phyloP scores from a whole-genome alignment of 1,140 invertebrate genomes.

The Drosophila yakuba region DNA sequence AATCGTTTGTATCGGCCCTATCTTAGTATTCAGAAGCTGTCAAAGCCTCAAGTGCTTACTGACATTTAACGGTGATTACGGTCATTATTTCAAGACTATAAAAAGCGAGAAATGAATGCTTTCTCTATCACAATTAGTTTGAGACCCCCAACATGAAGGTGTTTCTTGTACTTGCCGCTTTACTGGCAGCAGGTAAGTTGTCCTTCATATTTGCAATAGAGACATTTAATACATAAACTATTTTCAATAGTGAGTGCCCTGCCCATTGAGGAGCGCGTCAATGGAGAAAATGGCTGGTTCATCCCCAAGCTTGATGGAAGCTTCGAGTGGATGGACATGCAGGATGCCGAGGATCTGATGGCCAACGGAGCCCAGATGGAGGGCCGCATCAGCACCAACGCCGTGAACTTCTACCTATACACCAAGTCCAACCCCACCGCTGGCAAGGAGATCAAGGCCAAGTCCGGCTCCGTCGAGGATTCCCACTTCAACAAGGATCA shows the following conservation, averaged over 20 bases:
- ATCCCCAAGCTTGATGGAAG: constrained; percentile 46
- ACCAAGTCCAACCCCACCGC: constrained; percentile 57
- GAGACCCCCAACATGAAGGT: constrained; percentile 50
- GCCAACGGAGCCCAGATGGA: constrained; percentile 28
- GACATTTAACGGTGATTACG: constrained; percentile 41
- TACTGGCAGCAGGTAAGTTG: constrained; percentile 48
- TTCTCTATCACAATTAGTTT: constrained; percentile 18
- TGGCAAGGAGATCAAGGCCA: constrained; percentile 44
- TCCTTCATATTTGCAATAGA: too few species aligned
- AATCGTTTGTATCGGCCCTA: constrained; percentile 31
- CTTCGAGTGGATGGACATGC: constrained; percentile 48
- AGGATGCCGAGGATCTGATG: constrained; percentile 56
- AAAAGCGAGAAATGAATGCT: constrained; percentile 37
- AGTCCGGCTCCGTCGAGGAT: constrained; percentile 35
- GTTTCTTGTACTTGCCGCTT: constrained; percentile 47
- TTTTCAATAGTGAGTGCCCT: constrained; percentile 50
- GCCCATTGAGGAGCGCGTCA: constrained; percentile 46
- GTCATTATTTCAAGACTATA: constrained; percentile 53
- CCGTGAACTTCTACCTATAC: constrained; percentile 68
- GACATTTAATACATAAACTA: neutral
- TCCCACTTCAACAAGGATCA: constrained; percentile 66
- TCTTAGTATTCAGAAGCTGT: constrained; percentile 25
- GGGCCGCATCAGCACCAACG: constrained; percentile 51
- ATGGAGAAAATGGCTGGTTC: constrained; percentile 61
- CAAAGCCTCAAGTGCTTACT: constrained; percentile 50